Conservation (phyloP, 2,797 vertebrate species). For the Poeciliopsis turneri region DNA sequence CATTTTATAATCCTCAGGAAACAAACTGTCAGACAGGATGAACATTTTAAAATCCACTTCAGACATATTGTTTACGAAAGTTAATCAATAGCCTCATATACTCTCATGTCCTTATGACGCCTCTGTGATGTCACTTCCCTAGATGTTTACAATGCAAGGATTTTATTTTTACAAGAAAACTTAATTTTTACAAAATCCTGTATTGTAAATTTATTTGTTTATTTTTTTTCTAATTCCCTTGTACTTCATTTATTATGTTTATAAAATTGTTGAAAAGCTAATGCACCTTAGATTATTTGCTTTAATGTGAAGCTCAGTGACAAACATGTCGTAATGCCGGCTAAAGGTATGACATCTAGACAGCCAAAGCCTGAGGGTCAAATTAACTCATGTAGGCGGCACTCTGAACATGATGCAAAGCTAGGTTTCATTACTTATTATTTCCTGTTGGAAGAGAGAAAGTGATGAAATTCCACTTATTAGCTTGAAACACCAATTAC, state of each 20-base stretch:
- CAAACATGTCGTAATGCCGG: constrained; percentile 46
- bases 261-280: background rate
- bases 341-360: constrained; percentile 60
- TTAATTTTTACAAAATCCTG: background rate
- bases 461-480: constrained; percentile 14
- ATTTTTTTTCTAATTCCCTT: background rate
- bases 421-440: constrained; percentile 53
- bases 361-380: constrained; percentile 41
- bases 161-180: background rate
- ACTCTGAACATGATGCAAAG: constrained; percentile 58
- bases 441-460: constrained; percentile 23
- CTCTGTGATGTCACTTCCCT: background rate
- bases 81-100: background rate
- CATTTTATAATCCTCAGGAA: background rate
- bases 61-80: background rate
- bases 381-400: constrained; percentile 33
- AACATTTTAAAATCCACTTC: background rate
- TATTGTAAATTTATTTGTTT: background rate
- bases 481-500: background rate
- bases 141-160: background rate
- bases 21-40: background rate
- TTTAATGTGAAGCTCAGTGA: constrained; percentile 28
- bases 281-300: background rate
- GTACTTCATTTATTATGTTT: background rate
- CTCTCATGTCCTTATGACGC: background rate